Evolutionary conservation across 2,888 invertebrate species (phyloP), one percentile per base, ranked within the genome.

Genomic region (Pristionchus japonicus): DNA sequence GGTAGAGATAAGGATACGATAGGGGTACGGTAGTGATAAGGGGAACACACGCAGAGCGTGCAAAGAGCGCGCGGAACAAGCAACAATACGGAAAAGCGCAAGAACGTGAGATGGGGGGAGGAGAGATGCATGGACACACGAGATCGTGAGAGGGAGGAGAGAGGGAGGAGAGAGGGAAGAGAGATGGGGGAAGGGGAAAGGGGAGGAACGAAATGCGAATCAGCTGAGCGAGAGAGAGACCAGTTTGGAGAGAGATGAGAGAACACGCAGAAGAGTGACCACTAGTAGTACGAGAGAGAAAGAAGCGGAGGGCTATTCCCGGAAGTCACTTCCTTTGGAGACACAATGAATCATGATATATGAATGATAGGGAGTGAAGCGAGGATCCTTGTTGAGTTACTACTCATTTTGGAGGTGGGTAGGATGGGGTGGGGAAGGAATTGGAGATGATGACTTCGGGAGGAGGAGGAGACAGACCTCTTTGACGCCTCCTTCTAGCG

Each of bases 161-260:
- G 64, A 43, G 64, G 84, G 37, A 23, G 27, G 57, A 57, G 61
- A 20, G 61, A 17, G 52, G 17, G 13, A 17, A 37, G 27, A n/a
- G n/a, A 34, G 31, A 40, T 40, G 61, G 31, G 9, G 40, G n/a
- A 31, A 37, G 61, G 13, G 84, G 61, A 27, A 49, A 43, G 9
- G 83, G 57, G 49, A 61, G 85, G 52, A 61, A 27, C 61, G 82
- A 82, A 83, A 52, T 43, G 43, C 52, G 82, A 83, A 83, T 83
- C 52, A 52, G 52, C 49, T 52, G 49, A 52, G 82, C 31, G 31
- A 52, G 82, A 83, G 82, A 23, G 52, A n/a, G n/a, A n/a, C n/a
- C n/a, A n/a, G n/a, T n/a, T n/a, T n/a, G n/a, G n/a, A n/a, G n/a
- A 83, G 82, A 83, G 82, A 82, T 43, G 82, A 83, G 82, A 83